Percentiles rank a stretch among this genome's conserved stretches.
Conservation (phyloP, 2,797 vertebrate species). For the Melanotaenia boesemani region DNA sequence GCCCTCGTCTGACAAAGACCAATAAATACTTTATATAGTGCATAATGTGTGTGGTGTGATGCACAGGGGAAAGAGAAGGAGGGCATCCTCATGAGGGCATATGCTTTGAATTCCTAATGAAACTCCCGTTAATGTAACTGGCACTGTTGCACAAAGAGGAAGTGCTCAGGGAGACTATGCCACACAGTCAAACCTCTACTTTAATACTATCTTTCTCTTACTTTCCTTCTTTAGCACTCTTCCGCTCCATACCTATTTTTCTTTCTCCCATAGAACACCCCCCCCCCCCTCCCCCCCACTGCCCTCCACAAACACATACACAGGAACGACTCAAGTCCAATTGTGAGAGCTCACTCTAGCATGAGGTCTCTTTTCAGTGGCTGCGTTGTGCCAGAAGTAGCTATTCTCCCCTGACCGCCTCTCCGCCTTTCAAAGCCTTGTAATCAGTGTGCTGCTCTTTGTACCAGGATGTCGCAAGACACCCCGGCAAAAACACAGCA, state of each 20-base stretch:
- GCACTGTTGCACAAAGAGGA: slow-evolving; percentile 73
- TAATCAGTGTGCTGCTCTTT: slow-evolving; percentile 81
- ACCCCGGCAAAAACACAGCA: slow-evolving; percentile 72
- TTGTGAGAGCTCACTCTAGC: slow-evolving; percentile 80
- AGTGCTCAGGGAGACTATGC: slow-evolving; percentile 65
- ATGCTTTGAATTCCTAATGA: slow-evolving; percentile 89
- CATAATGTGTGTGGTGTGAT: slow-evolving; percentile 85
- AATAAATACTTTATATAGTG: slow-evolving; percentile 89
- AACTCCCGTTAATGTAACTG: slow-evolving; percentile 83
- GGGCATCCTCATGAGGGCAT: slow-evolving; percentile 84
- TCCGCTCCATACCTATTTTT: slow-evolving; percentile 58
- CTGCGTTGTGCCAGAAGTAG: slow-evolving; percentile 81
- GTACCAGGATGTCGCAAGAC: slow-evolving; percentile 79
- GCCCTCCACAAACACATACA: slow-evolving; percentile 59
- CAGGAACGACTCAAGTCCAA: slow-evolving; percentile 72
- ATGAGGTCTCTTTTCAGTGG: slow-evolving; percentile 84
- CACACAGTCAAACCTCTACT: slow-evolving; percentile 73
- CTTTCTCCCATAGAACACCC: slow-evolving; percentile 35
- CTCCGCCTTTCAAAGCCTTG: slow-evolving; percentile 80
- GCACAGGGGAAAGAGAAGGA: slow-evolving; percentile 82
- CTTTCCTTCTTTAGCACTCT: slow-evolving; percentile 36
- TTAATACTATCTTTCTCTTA: slow-evolving; percentile 59
- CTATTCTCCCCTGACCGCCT: slow-evolving; percentile 81
- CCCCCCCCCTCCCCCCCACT: slow-evolving; percentile 54
- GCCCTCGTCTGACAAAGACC: slow-evolving; percentile 83